Percentiles rank a stretch among this genome's conserved stretches.
Evolutionary conservation across 1,140 invertebrate species (phyloP).

Genomic region (Pentalonia nigronervosa): DNA sequence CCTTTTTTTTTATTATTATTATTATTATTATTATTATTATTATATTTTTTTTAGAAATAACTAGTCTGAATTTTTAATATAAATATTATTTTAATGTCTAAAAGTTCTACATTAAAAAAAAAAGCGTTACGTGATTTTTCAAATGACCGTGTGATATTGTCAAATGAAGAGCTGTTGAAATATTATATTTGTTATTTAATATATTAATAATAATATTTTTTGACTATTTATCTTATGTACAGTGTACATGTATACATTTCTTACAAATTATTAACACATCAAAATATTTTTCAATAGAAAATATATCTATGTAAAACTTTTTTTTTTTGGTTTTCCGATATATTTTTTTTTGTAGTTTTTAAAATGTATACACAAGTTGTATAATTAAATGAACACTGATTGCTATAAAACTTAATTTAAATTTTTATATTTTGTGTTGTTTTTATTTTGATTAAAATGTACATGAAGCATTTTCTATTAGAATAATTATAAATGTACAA

Average conservation of each 20-base stretch:
- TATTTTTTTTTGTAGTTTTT: slow-evolving; percentile 48
- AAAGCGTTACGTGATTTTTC: slow-evolving; percentile 58
- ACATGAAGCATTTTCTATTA: slow-evolving; percentile 22
- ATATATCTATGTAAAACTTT: slow-evolving; percentile 38
- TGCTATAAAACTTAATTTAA: slow-evolving; percentile 23
- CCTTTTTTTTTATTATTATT: slow-evolving; percentile 46
- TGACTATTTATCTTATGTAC: slow-evolving; percentile 53
- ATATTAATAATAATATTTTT: slow-evolving; percentile 59
- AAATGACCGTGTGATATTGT: slow-evolving; percentile 58
- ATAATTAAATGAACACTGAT: slow-evolving; percentile 36
- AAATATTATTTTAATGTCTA: slow-evolving; percentile 46
- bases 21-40: slow-evolving; percentile 29
- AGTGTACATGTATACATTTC: slow-evolving; percentile 49
- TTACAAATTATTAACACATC: slow-evolving; percentile 39
- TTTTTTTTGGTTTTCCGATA: slow-evolving; percentile 30
- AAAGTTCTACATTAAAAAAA: slow-evolving; percentile 51
- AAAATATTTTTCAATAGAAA: slow-evolving; percentile 56
- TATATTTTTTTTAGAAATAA: slow-evolving; percentile 37
- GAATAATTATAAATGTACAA: neutral
- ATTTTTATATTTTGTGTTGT: slow-evolving; percentile 7
- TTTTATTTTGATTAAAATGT: slow-evolving; percentile 14
- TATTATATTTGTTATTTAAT: slow-evolving; percentile 58
- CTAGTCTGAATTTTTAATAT: slow-evolving; percentile 50
- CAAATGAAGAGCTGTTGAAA: slow-evolving; percentile 58
- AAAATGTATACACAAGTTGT: slow-evolving; percentile 40